Evolutionary conservation across 2,888 invertebrate species (phyloP), one percentile per base, ranked within the genome.

Genomic region (Diloba caeruleocephala): DNA sequence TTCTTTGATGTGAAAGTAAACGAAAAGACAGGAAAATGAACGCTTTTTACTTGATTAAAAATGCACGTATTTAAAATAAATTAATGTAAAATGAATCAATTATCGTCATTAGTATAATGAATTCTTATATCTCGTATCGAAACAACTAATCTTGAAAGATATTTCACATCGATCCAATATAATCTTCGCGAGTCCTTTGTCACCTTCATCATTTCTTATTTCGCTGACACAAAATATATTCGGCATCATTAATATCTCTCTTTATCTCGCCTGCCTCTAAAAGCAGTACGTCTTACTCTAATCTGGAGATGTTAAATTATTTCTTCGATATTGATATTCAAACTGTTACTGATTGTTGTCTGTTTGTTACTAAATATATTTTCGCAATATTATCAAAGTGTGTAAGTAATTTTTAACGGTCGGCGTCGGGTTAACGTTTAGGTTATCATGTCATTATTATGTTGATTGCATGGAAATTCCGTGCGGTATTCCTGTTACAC

Each of bases 161-260:
- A 25, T 38, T 19, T 31, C 13, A 26, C 52, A 38, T 36, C 36
- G 29, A 21, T 57, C 44, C 42, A 12, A 33, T 26, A 57, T 41
- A 33, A 59, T 57, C 60, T 54, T 61, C n/a, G 32, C 43, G 23
- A 67, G 53, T 64, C 59, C 54, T 63, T 67, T 62, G 69, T 71
- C 66, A 21, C 55, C 56, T 38, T 43, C 60, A 57, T 70, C 62
- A 51, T 61, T 68, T 58, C 52, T 64, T 58, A 69, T 69, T 72
- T 60, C 46, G 74, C 74, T 75, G 76, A 74, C 78, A 75, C 56
- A 72, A 71, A 72, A 66, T 65, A 58, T 73, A 73, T 78, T 76
- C 64, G 55, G 60, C 55, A 61, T 68, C 76, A 72, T 79, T 78
- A 78, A 79, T 78, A 71, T 71, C 46, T 52, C 55, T 53, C 53